Percentiles rank a stretch among this genome's conserved stretches.
These are phyloP conservation scores for Frankliniella intonsa DNA, from an alignment of 2,888 invertebrate genomes.

Conservation along the genomic window DNA sequence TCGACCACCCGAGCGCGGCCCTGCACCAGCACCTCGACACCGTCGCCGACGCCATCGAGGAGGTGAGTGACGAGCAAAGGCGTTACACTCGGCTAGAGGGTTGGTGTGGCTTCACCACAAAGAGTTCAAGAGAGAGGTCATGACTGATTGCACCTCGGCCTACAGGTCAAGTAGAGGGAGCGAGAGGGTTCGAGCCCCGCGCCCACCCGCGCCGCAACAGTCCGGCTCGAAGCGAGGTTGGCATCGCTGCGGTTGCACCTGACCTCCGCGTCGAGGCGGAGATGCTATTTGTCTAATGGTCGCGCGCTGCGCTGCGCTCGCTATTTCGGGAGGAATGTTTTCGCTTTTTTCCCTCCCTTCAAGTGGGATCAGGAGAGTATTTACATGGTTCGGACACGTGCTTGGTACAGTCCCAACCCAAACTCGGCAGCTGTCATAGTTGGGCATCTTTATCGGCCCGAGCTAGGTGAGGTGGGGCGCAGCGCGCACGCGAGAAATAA, in stretches of 20 bases:
- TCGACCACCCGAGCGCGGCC: conserved; percentile 69
- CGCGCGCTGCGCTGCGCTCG: not conserved
- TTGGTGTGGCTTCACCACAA: not conserved
- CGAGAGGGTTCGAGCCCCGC: no score
- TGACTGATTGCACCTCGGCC: no score
- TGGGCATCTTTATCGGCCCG: not conserved
- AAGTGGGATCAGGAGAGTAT: not conserved
- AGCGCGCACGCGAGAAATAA: no score
- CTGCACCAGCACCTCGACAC: conserved; percentile 70
- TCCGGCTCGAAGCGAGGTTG: not conserved
- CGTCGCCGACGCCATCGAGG: conserved; percentile 70
- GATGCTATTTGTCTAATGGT: not conserved
- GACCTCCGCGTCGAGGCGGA: not conserved
- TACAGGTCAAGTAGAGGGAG: no score
- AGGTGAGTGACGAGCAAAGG: conserved; percentile 48
- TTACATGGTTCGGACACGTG: not conserved
- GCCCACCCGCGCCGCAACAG: not conserved
- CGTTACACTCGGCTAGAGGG: not conserved
- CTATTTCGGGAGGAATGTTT: not conserved
- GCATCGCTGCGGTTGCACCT: not conserved
- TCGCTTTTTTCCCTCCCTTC: not conserved
- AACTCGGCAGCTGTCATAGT: no score
- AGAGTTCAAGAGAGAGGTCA: no score
- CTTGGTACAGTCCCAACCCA: not conserved
- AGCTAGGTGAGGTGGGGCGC: not conserved